Base-by-base conservation (phyloP, 2,888 invertebrate species). In the Diplolepis rosae region DNA sequence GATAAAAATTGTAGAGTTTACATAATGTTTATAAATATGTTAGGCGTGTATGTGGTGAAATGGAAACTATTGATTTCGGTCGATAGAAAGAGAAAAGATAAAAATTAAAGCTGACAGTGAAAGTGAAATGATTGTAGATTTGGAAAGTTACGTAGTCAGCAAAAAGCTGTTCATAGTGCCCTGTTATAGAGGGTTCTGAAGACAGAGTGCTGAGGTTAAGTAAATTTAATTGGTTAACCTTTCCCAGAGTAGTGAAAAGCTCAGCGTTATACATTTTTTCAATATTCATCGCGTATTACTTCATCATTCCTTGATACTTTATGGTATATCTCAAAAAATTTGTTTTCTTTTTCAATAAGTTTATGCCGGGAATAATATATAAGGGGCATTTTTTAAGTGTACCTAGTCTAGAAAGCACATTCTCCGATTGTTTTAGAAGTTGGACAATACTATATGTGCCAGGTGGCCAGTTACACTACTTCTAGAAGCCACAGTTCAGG, bases 81-180 rank as follows among this genome's bases (percentile, higher is more conserved):
- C 27, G 18, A 30, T 24, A 35, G 24, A 61, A 42, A 39, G 39
- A 61, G 35, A 39, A 24, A 61, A 39, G 61, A 35, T 42, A 35
- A 15, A 3, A 68, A 42, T 5, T 27, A 68, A 69, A 51, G 72
- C 39, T 48, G 45, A 71, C 42, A 77, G 77, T 81, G 78, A 76
- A 80, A 76, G 76, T 76, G 77, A 84, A 82, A 83, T 80, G 83
- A 86, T 81, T 86, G 85, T 84, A 84, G 84, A 85, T 84, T 87
- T 82, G 84, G 84, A 86, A 86, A 87, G 84, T 87, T 86, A 86
- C 85, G 85, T 87, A 87, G 87, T 85, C 87, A 86, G 85, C 87
- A 84, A 82, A 88, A 85, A 87, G 87, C 87, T 88, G 88, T 88
- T 87, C 84, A 88, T 87, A 88, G 86, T 88, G 87, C 87, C 87